Evolutionary conservation across 37 sponge, comb jelly and placozoan species (phyloP), one percentile per base, ranked within the genome.

Genomic region (Amphimedon queenslandica): DNA sequence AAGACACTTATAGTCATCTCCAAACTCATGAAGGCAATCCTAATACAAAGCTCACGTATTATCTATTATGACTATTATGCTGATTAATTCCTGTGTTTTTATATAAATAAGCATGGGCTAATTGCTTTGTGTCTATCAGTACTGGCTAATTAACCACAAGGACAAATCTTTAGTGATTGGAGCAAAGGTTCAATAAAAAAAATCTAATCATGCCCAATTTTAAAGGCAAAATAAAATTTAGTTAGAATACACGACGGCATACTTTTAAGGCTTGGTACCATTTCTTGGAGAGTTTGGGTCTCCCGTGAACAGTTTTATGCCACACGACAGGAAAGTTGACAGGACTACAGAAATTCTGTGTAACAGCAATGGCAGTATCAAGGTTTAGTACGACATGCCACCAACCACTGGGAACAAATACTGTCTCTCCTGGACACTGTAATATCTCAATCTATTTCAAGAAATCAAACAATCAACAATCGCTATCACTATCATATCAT

Each of bases 371-470:
- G 24, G 85, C 82, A 70, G 51, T 35, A 66, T 94, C 90, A 3
- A 98, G 89, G 79, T 98, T 98, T 6, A 98, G 41, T 1, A 98
- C 95, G 63, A 92, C 99, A 78, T 98, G 95, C 99, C 99, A 98
- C 99, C 99, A 98, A 23, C 99, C 95, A 1, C 99, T 90, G 0
- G 99, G 99, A 0, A 98, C 90, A 71, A 92, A 98, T 60, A 98
- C 93, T 39, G 90, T 89, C 91, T 98, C 99, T 0, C 99, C 99
- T 21, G 99, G 88, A 4, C 79, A 32, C 65, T 96, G 93, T 3
- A 93, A 53, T 35, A 89, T 77, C 78, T 92, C 93, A 40, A 93
- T 31, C 97, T 96, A 69, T 32, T 61, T 27, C 55, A 70, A 3
- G 20, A 38, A 42, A 24, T 33, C 27, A 32, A 64, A 5, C 2